A percentile compares a stretch with the other conserved stretches of the same genome.
Evolutionary conservation across 2,888 invertebrate species (phyloP).

Genomic region (Athripsodes cinereus): DNA sequence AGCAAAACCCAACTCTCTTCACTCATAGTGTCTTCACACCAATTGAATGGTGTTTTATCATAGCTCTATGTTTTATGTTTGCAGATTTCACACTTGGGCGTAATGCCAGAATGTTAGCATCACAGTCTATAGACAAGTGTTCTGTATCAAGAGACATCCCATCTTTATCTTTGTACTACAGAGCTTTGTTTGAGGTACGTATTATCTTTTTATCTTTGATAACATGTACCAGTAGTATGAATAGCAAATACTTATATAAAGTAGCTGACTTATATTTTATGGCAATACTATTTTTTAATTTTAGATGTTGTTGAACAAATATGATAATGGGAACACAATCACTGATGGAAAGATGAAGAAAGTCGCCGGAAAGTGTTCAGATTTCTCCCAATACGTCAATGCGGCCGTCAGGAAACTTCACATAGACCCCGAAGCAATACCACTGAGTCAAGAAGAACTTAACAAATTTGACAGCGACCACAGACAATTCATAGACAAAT

Average conservation of each 20-base stretch:
- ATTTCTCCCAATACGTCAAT: conserved; percentile 64
- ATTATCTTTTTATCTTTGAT: neutral
- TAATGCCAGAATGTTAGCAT: conserved; percentile 79
- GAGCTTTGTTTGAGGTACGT: conserved; percentile 66
- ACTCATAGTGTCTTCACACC: too few species aligned
- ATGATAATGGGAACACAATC: conserved; percentile 34
- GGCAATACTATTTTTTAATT: conserved; percentile 15
- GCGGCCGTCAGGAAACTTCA: conserved; percentile 60
- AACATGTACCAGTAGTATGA: neutral
- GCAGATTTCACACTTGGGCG: conserved; percentile 53
- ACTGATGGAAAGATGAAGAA: conserved; percentile 55
- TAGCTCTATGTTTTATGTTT: neutral
- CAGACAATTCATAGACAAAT: conserved; percentile 47
- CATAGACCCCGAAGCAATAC: conserved; percentile 43
- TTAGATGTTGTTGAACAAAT: conserved; percentile 41
- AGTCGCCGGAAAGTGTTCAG: conserved; percentile 52
- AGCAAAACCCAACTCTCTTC: too few species aligned
- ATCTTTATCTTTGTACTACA: conserved; percentile 62
- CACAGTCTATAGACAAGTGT: conserved; percentile 74
- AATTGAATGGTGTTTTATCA: too few species aligned
- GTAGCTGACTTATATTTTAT: too few species aligned
- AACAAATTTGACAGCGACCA: conserved; percentile 38
- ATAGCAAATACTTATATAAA: neutral
- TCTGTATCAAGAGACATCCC: conserved; percentile 51
- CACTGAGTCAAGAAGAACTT: conserved; percentile 40